Evolutionary conservation across 2,797 vertebrate species (phyloP), one percentile per base, ranked within the genome.

Genomic region (Brotogeris chrysoptera): DNA sequence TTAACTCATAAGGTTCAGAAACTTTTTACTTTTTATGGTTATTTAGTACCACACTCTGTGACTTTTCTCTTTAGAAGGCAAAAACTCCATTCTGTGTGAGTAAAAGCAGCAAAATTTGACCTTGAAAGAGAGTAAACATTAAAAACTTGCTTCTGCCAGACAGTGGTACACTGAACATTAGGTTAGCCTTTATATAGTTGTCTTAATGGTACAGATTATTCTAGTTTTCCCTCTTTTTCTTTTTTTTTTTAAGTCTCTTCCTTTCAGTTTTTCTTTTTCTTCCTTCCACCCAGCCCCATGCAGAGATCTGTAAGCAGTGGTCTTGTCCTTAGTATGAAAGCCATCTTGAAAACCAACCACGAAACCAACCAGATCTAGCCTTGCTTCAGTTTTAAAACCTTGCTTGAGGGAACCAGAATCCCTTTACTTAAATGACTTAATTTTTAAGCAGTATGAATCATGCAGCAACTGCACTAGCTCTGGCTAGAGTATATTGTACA

Each of bases 371-470:
- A 72, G 36, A 69, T 47, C 44, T 82, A 68, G 28, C 74, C 61
- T 78, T 76, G 32, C 46, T 69, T 91, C 46, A 39, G 49, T 78
- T 93, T 95, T 88, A 88, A 97, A 95, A 55, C 52, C 12, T 91
- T 94, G 76, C 70, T 93, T 53, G 66, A 88, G 78, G 53, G 61
- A 92, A 44, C 41, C 82, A 78, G 89, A 80, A 95, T 93, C 64
- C 65, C 24, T 83, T 61, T 80, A 36, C 38, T 84, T 85, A 90
- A 95, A 85, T 81, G 64, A 93, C 86, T 96, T 91, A 86, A 91
- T 97, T 96, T 96, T 84, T 81, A 90, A 93, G 86, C 43, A 70
- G 50, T 84, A 91, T 91, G 95, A 97, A 93, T 95, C 88, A 92
- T 63, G 44, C 57, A 87, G 80, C 76, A 80, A 92, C 87, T 71